A percentile compares a stretch with the other conserved stretches of the same genome.
Evolutionary conservation across 2,113 vertebrate genomes (phyloP).

Genomic region (Hippocampus abdominalis): DNA sequence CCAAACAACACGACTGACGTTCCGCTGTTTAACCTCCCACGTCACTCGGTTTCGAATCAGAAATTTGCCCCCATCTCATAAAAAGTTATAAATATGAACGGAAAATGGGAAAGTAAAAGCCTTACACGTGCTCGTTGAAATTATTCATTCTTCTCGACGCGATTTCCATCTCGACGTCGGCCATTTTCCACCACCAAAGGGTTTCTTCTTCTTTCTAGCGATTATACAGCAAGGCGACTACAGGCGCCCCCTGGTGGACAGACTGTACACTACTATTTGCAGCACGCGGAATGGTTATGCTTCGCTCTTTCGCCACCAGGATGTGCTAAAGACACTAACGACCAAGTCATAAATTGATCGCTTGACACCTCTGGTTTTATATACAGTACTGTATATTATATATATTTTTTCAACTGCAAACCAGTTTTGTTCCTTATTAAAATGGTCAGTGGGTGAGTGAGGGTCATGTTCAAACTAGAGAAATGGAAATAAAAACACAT

Average conservation of each 20-base stretch:
- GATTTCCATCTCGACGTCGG: conserved; percentile 70
- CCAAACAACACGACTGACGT: not conserved
- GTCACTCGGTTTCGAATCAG: no score
- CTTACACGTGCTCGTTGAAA: conserved; percentile 73
- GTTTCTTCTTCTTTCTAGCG: conserved; percentile 34
- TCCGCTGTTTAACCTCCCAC: not conserved
- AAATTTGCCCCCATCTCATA: not conserved
- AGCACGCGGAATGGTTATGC: not conserved
- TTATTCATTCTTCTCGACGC: conserved; percentile 71
- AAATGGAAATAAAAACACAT: not conserved
- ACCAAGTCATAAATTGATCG: no score
- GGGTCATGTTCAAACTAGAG: not conserved
- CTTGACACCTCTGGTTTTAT: no score
- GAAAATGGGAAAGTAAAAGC: not conserved
- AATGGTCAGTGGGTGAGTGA: not conserved
- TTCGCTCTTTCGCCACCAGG: conserved; percentile 39
- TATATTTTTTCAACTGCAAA: not conserved
- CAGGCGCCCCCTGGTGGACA: conserved; percentile 14
- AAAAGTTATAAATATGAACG: not conserved
- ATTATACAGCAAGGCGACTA: not conserved
- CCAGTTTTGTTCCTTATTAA: not conserved
- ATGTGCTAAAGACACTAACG: not conserved
- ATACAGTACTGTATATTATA: no score
- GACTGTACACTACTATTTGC: conserved; percentile 18
- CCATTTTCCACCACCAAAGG: conserved; percentile 64